Percentiles rank a stretch among this genome's conserved stretches.
Conservation (phyloP, 2,113 vertebrate species). For the Galeopterus variegatus region DNA sequence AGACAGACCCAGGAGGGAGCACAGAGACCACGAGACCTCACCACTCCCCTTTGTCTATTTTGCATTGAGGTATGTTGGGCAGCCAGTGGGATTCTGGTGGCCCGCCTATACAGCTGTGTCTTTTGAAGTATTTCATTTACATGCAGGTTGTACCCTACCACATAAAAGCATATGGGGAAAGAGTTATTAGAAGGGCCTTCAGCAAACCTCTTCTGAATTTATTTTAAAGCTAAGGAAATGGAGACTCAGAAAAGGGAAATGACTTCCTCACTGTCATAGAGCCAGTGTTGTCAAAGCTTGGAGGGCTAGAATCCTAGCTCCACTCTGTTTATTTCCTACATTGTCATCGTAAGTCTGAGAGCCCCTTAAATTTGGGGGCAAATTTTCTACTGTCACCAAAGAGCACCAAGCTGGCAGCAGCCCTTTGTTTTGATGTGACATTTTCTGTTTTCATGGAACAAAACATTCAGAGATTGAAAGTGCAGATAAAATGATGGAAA, state of each 20-base stretch:
- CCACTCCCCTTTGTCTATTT: no score
- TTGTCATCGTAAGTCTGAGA: background rate
- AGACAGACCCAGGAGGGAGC: background rate
- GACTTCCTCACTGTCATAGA: background rate
- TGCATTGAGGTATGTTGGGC: background rate
- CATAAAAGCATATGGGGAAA: background rate
- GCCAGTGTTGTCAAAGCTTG: background rate
- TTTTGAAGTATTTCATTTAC: background rate
- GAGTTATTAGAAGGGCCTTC: background rate
- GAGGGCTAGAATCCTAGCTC: background rate
- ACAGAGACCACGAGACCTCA: background rate
- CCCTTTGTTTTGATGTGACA: background rate
- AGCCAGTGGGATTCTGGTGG: background rate
- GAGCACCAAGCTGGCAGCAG: background rate
- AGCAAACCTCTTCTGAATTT: background rate
- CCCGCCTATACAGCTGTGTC: background rate
- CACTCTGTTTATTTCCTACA: background rate
- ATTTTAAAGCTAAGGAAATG: constrained; percentile 59
- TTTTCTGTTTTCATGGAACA: constrained; percentile 56
- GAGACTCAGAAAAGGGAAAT: background rate
- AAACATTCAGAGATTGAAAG: constrained; percentile 1
- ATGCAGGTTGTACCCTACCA: background rate
- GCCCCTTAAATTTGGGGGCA: background rate
- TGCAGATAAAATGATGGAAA: constrained; percentile 6
- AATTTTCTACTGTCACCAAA: background rate